Percentiles rank a stretch among this genome's conserved stretches.
Evolutionary conservation across 2,888 invertebrate genomes (phyloP).

Genomic region (Ashinkailepas kermadecensis): DNA sequence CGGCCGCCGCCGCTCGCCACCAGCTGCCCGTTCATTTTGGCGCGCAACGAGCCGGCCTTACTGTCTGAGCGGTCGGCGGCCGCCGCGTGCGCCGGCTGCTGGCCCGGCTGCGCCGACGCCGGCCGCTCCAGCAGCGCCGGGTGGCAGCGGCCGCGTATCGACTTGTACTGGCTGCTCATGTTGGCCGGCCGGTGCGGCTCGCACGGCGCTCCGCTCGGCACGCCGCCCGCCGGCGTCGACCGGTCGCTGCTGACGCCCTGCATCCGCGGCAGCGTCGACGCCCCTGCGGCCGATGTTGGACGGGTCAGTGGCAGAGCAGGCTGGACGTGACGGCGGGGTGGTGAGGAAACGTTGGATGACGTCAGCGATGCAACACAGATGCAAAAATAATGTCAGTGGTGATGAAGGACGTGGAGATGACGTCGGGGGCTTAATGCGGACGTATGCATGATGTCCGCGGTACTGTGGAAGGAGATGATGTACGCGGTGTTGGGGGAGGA

Average conservation of each 20-base stretch:
- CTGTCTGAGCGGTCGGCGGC: slow-evolving; percentile 28
- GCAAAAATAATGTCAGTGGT: no score
- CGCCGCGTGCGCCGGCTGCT: slow-evolving; percentile 28
- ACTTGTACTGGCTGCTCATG: slow-evolving; percentile 26
- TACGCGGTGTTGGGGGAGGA: no score
- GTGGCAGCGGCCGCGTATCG: slow-evolving; percentile 26
- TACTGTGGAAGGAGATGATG: no score
- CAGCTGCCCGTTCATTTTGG: slow-evolving; percentile 26
- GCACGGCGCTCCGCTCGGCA: slow-evolving; percentile 37
- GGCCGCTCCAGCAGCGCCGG: slow-evolving; percentile 27
- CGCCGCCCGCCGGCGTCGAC: slow-evolving; percentile 35
- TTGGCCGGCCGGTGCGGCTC: slow-evolving; percentile 28
- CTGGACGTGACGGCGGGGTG: no score
- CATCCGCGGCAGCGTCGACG: slow-evolving; percentile 74
- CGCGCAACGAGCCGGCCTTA: slow-evolving; percentile 28
- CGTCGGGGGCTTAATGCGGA: no score
- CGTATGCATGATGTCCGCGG: no score
- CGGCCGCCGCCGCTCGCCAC: slow-evolving; percentile 25
- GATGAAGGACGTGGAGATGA: no score
- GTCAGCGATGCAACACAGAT: no score
- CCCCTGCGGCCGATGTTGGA: slow-evolving; percentile 50
- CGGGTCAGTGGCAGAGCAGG: no score
- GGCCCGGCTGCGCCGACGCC: slow-evolving; percentile 32
- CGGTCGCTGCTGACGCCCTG: slow-evolving; percentile 56
- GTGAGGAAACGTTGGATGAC: no score